phyloP scores from a whole-genome alignment of 2,888 invertebrate genomes.

The Gari tellinella region DNA sequence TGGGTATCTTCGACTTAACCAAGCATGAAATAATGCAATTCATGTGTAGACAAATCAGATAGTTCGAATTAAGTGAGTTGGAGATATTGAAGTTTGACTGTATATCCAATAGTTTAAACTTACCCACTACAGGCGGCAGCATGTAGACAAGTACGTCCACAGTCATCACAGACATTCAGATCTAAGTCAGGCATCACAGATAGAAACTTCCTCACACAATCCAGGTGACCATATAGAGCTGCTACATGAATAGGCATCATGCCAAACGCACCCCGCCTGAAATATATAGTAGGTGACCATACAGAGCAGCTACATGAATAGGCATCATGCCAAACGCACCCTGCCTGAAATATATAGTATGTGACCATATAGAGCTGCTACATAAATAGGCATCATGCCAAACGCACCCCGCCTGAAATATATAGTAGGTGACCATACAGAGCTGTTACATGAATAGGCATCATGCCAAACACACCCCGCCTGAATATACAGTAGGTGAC shows the following conservation, averaged over 20 bases:
- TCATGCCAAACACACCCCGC: constrained; percentile 85
- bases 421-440: constrained; percentile 86
- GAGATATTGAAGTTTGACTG: no score
- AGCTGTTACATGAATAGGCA: constrained; percentile 88
- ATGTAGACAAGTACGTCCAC: constrained; percentile 87
- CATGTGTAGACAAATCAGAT: no score
- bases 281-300: constrained; percentile 84
- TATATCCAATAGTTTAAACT: no score
- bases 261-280: constrained; percentile 83
- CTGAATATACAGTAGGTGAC: constrained; percentile 82
- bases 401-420: constrained; percentile 75
- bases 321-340: constrained; percentile 86
- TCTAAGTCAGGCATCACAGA: constrained; percentile 83
- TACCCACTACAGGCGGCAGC: constrained; percentile 87
- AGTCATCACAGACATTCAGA: constrained; percentile 87
- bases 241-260: constrained; percentile 88
- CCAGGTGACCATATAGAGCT: constrained; percentile 88
- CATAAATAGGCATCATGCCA: constrained; percentile 87
- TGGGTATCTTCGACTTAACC: no score
- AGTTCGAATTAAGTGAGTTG: no score
- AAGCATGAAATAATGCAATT: no score
- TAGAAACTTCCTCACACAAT: constrained; percentile 86
- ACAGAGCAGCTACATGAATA: constrained; percentile 88
- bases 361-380: constrained; percentile 88
- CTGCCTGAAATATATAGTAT: constrained; percentile 57